Base-by-base conservation (phyloP, 2,888 invertebrate species). In the Chymomyza caudatula region DNA sequence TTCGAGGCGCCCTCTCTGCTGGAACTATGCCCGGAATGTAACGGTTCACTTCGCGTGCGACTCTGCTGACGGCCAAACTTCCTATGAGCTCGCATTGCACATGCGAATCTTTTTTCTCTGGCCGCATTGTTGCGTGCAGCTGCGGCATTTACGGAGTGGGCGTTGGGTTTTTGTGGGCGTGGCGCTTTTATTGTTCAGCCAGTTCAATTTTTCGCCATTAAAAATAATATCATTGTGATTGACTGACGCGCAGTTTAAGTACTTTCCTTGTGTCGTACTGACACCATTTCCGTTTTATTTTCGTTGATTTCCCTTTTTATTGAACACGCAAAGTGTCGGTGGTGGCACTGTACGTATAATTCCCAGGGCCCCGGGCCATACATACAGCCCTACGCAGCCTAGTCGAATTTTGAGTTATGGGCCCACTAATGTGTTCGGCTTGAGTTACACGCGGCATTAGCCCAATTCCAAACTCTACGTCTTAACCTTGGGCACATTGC, bases 191-290 rank as follows among this genome's bases (percentile, higher is more conserved):
- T 75, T 69, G 67, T 70, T 69, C 73, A n/a, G n/a, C 68, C 73
- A 64, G 67, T 58, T 76, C 68, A 74, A 74, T 82, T 81, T 78
- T 66, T 60, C 72, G 68, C 86, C 86, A 84, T 86, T 86, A 85
- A 82, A 84, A 86, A 78, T 84, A 84, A 86, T 84, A 85, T 85
- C 82, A 75, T 79, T 85, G 71, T 86, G 86, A 86, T 84, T 84
- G 84, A 86, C 79, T 81, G 82, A 79, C 82, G 82, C 85, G 82
- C 75, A 84, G 83, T 69, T 83, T 86, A 80, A 85, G 85, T 83
- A 85, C 82, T 85, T 78, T 83, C 79, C 65, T 73, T 77, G 71
- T 77, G 71, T 77, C 77, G 81, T 76, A 72, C 83, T 81, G 85
- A 82, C 85, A 82, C 85, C 74, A 70, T 84, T 84, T 77, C 70